A percentile compares a stretch with the other conserved stretches of the same genome.
These are phyloP conservation scores for Drosophila anceps DNA, from an alignment of 2,888 invertebrate species.

Conservation along the genomic window DNA sequence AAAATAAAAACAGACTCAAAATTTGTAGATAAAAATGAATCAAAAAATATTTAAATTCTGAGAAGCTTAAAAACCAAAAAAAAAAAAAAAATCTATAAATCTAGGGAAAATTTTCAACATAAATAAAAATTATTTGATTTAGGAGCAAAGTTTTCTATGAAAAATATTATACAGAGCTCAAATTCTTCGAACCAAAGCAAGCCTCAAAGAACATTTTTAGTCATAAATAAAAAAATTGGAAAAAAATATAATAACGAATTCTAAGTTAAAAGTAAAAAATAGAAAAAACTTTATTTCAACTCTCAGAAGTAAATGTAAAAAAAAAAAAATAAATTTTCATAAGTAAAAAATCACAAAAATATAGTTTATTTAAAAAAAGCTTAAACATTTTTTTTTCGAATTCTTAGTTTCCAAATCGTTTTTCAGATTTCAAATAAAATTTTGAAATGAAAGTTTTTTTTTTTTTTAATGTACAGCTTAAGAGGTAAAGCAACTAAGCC, in stretches of 20 bases:
- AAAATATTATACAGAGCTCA: neutral
- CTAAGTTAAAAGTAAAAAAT: neutral
- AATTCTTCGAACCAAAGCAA: neutral
- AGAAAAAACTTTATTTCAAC: no score
- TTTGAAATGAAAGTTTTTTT: no score
- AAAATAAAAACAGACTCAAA: no score
- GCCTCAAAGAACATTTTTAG: neutral
- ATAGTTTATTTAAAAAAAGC: no score
- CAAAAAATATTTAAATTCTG: neutral
- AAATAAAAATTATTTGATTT: conserved; percentile 1
- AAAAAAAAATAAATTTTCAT: no score
- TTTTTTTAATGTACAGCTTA: neutral
- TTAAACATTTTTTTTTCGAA: no score
- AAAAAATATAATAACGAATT: no score
- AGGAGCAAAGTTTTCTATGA: neutral
- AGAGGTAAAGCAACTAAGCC: neutral
- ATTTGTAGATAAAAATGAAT: no score
- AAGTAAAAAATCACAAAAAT: no score
- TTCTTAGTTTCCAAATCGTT: no score
- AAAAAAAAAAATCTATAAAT: neutral
- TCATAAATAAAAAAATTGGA: neutral
- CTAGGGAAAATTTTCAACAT: neutral
- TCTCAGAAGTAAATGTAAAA: no score
- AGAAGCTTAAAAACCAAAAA: neutral
- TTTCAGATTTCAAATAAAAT: no score